These are phyloP conservation scores for Raphicerus campestris DNA, from an alignment of 2,113 vertebrate genomes.

Conservation along the genomic window DNA sequence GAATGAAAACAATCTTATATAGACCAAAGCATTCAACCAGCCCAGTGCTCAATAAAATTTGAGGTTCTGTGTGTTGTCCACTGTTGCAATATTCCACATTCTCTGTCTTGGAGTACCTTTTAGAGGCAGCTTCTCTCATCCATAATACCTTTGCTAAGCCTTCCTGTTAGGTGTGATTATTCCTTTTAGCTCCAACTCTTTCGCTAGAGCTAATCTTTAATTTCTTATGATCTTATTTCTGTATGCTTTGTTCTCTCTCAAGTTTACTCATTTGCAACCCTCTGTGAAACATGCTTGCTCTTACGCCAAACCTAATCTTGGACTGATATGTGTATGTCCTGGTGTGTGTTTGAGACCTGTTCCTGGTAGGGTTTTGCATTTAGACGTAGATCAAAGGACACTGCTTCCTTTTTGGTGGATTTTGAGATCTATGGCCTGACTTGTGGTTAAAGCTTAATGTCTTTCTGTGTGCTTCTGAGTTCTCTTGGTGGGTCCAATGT, in stretches of 20 bases:
- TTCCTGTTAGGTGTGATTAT: neutral
- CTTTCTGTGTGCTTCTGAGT: neutral
- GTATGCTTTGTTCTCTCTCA: neutral
- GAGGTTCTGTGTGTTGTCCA: neutral
- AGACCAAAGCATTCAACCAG: neutral
- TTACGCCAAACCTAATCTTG: neutral
- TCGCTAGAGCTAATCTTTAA: neutral
- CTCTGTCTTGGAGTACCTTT: neutral
- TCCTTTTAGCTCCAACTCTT: neutral
- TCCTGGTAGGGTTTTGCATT: conserved; percentile 8
- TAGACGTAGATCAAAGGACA: conserved; percentile 20
- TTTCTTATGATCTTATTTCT: neutral
- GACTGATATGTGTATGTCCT: neutral
- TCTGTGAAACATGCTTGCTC: neutral
- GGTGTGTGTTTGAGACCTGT: neutral
- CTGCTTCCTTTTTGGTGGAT: neutral
- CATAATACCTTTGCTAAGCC: conserved; percentile 19
- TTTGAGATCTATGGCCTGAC: conserved; percentile 11
- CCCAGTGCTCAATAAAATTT: neutral
- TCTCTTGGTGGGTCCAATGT: neutral
- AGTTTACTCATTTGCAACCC: neutral
- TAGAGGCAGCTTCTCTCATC: neutral
- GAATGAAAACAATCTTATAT: conserved; percentile 5
- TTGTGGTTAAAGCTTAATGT: neutral
- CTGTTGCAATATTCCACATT: conserved; percentile 1